Base-by-base conservation (phyloP, 2,113 vertebrate genomes). In the Equus przewalskii region DNA sequence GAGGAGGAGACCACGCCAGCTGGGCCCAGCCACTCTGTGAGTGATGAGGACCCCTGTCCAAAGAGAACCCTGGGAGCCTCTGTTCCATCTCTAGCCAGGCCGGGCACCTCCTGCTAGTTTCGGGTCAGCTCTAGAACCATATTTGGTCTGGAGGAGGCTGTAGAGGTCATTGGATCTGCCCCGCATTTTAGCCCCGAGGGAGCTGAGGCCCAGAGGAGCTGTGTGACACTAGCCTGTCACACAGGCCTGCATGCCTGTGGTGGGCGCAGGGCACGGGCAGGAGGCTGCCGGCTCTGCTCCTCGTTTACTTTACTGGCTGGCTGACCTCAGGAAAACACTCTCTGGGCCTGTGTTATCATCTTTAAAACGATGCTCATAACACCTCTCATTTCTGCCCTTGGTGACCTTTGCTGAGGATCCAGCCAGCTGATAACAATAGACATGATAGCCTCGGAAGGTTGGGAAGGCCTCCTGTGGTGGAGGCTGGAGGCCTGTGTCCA, bases 391-490 rank as follows among this genome's bases (percentile, higher is more conserved):
- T 19, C 51, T 51, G 0, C 51, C 78, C 3, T 15, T 5, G 36
- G 3, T 13, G 12, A 6, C 5, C 56, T 58, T 22, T 69, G n/a
- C 22, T 7, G 30, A 91, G 44, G 60, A n/a, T 26, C 28, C 13
- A 13, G 60, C 2, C 56, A 21, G 30, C 65, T 81, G 85, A 21
- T 16, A 22, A 19, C 2, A 4, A 6, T 7, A 10, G 46, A 28
- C 1, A 2, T 9, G 21, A 3, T 11, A 0, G 4, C 18, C 21
- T 0, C 0, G 7, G 51, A 28, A 2, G 16, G 58, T 3, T 12
- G 2, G 0, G 1, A 11, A 44, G 28, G 22, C 51, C 51, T 36
- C 22, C 19, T 33, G 30, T 8, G 79, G 16, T 0, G 6, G 54
- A 22, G 69, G 3, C 36, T 7, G 79, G 56, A 8, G 24, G 33